These are phyloP conservation scores for Exephanes ischioxanthus DNA, from an alignment of 2,888 invertebrate species.

Conservation along the genomic window DNA sequence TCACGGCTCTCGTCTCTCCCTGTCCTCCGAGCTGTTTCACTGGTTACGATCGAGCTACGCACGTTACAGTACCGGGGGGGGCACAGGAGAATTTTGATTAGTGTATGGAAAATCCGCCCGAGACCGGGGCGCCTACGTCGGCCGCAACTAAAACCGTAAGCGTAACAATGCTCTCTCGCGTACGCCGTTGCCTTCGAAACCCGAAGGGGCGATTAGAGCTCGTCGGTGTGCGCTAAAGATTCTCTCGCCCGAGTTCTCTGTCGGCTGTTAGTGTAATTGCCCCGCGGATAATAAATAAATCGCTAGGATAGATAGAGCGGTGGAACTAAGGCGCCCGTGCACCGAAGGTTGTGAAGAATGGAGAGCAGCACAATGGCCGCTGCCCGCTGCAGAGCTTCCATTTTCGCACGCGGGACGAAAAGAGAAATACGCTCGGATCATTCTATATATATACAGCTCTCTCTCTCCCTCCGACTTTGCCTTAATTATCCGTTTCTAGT, in stretches of 20 bases:
- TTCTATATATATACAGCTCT: background rate
- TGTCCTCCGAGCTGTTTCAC: slow-evolving; percentile 53
- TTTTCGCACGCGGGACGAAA: background rate
- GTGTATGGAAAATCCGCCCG: slow-evolving; percentile 13
- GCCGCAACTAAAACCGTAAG: slow-evolving; percentile 72
- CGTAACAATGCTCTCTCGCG: slow-evolving; percentile 33
- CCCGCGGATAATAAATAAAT: slow-evolving; percentile 49
- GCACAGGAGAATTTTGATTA: background rate
- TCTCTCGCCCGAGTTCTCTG: background rate
- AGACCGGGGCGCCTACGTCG: slow-evolving; percentile 13
- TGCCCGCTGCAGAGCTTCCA: background rate
- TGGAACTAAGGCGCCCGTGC: background rate
- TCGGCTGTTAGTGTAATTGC: slow-evolving; percentile 31
- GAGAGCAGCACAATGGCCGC: slow-evolving; percentile 32
- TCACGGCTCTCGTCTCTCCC: slow-evolving; percentile 72
- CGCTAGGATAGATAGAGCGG: background rate
- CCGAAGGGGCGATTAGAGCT: background rate
- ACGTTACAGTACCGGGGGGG: slow-evolving; percentile 27
- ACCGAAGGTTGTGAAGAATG: slow-evolving; percentile 15
- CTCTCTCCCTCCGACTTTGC: slow-evolving; percentile 21
- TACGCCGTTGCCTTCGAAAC: background rate
- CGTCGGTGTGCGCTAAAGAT: background rate
- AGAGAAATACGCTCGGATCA: background rate
- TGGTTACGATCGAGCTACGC: slow-evolving; percentile 10
- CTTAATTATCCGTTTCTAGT: slow-evolving; percentile 47